Conservation (phyloP, 2,113 vertebrate genomes). For the Plestiodon gilberti region DNA sequence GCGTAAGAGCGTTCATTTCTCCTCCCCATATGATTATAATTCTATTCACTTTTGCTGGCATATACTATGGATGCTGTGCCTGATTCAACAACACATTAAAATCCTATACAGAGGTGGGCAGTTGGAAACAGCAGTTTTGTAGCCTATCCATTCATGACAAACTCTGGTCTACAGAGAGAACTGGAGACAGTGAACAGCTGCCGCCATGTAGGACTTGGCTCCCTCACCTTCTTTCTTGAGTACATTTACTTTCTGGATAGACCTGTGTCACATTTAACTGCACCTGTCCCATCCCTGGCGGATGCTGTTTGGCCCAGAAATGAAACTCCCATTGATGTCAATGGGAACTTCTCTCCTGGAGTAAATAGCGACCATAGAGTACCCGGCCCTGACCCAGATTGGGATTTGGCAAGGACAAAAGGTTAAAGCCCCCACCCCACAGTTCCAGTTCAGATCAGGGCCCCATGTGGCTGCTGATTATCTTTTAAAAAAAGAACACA, state of each 20-base stretch:
- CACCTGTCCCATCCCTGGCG: too few species aligned
- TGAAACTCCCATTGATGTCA: too few species aligned
- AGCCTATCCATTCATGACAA: background rate
- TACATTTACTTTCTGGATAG: background rate
- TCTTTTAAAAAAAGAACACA: too few species aligned
- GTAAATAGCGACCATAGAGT: too few species aligned
- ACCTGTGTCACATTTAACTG: background rate
- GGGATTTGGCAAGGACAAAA: too few species aligned
- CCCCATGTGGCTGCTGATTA: too few species aligned
- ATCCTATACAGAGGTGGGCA: too few species aligned
- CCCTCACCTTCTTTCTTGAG: background rate
- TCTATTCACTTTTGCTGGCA: slow-evolving; percentile 26
- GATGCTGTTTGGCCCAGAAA: too few species aligned
- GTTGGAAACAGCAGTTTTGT: background rate
- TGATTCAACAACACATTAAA: background rate
- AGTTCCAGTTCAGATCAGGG: too few species aligned
- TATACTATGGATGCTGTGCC: slow-evolving; percentile 3
- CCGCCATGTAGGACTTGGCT: background rate
- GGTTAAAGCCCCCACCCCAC: too few species aligned
- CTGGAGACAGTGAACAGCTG: background rate
- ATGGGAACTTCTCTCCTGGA: background rate
- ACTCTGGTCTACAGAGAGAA: background rate
- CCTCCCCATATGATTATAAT: slow-evolving; percentile 8
- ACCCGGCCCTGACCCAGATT: too few species aligned
- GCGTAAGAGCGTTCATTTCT: slow-evolving; percentile 26